Conservation (phyloP, 2,888 invertebrate genomes). For the Notocelia uddmanniana region DNA sequence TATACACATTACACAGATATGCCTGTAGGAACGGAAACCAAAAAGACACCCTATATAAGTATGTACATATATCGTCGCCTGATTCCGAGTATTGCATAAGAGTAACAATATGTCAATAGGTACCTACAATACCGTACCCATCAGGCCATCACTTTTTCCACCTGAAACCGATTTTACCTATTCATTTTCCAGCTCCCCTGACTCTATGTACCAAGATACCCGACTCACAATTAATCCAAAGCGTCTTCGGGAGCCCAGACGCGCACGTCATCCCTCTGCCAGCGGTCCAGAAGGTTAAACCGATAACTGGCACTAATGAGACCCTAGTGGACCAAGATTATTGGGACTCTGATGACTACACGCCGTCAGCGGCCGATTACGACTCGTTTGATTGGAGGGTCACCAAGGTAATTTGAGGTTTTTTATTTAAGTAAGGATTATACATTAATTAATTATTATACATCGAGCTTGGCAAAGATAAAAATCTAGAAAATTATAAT, state of each 20-base stretch:
- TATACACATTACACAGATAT: too few species aligned
- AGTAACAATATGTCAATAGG: not conserved
- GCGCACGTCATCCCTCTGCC: conserved; percentile 43
- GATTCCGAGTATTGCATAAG: not conserved
- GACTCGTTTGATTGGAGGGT: conserved; percentile 89
- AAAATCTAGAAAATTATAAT: too few species aligned
- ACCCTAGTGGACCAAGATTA: conserved; percentile 63
- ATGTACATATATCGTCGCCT: too few species aligned
- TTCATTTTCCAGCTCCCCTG: conserved; percentile 40
- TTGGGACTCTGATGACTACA: conserved; percentile 64
- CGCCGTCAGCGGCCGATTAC: conserved; percentile 67
- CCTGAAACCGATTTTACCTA: not conserved
- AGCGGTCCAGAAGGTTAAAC: conserved; percentile 34
- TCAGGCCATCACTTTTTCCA: not conserved
- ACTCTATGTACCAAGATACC: conserved; percentile 44
- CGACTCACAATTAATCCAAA: conserved; percentile 58
- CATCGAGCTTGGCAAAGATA: too few species aligned
- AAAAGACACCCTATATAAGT: too few species aligned
- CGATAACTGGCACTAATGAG: conserved; percentile 50
- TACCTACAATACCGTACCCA: not conserved
- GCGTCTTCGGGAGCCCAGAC: conserved; percentile 62
- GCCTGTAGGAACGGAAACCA: too few species aligned
- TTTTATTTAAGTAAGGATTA: not conserved
- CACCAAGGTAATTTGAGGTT: conserved; percentile 75
- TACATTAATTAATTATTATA: not conserved